Conservation (phyloP, 2,888 invertebrate genomes). For the Endotricha flammealis region DNA sequence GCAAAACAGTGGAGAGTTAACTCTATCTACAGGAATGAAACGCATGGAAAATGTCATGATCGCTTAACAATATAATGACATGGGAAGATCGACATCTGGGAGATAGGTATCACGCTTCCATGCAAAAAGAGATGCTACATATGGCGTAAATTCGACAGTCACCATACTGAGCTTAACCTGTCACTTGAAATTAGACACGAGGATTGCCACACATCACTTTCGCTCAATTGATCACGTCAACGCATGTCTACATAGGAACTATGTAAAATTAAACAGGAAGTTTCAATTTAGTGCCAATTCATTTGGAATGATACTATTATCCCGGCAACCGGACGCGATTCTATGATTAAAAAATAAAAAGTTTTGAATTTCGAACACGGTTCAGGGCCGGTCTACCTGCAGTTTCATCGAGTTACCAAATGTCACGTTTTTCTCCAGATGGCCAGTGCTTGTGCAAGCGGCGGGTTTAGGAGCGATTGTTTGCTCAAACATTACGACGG, state of each 20-base stretch:
- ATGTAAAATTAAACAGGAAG: conserved; percentile 73
- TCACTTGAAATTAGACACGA: conserved; percentile 60
- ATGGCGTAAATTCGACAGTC: conserved; percentile 46
- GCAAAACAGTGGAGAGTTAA: conserved; percentile 23
- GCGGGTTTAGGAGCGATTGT: conserved; percentile 57
- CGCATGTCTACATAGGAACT: conserved; percentile 58
- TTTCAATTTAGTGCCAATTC: conserved; percentile 73
- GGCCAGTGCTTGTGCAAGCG: conserved; percentile 69
- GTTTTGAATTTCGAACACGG: conserved; percentile 52
- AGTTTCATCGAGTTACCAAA: conserved; percentile 51
- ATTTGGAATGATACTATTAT: conserved; percentile 59
- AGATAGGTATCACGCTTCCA: conserved; percentile 34
- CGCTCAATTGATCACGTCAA: conserved; percentile 72
- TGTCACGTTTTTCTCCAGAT: conserved; percentile 72
- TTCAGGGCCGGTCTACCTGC: conserved; percentile 42
- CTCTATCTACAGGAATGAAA: no score
- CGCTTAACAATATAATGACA: conserved; percentile 32
- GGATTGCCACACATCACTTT: conserved; percentile 58
- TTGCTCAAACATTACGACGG: conserved; percentile 75
- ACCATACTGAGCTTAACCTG: conserved; percentile 47
- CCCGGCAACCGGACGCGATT: conserved; percentile 50
- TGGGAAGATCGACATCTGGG: conserved; percentile 40
- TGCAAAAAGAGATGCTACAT: conserved; percentile 46
- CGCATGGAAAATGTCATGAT: conserved; percentile 34
- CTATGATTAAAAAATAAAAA: conserved; percentile 47